Evolutionary conservation across 2,888 invertebrate species (phyloP).

Genomic region (Polia nebulosa): DNA sequence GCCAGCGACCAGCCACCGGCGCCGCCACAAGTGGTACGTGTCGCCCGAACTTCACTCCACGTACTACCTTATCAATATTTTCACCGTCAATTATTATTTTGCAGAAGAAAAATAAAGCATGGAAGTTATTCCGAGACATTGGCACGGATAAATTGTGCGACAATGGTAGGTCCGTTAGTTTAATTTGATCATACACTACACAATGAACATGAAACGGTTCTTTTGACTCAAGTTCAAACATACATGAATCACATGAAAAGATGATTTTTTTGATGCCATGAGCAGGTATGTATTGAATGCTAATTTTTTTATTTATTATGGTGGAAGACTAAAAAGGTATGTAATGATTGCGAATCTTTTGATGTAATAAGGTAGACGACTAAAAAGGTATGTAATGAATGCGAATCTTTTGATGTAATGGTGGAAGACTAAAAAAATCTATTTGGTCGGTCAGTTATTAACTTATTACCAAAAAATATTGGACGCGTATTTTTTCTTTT

Average conservation of each 20-base stretch:
- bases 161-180: conserved; percentile 48
- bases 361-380: too few species aligned
- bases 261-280: too few species aligned
- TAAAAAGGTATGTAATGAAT: too few species aligned
- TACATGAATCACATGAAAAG: not conserved
- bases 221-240: not conserved
- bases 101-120: conserved; percentile 55
- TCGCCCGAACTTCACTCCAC: not conserved
- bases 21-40: conserved; percentile 14
- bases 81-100: conserved; percentile 21
- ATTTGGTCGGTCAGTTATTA: too few species aligned
- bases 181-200: not conserved
- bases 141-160: conserved; percentile 50
- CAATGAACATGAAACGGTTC: not conserved
- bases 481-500: too few species aligned
- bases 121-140: conserved; percentile 59
- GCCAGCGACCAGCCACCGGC: not conserved
- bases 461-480: too few species aligned
- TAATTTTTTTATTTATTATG: too few species aligned
- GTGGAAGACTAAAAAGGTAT: too few species aligned
- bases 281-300: too few species aligned
- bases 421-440: too few species aligned
- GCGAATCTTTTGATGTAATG: too few species aligned
- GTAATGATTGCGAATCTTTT: too few species aligned
- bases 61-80: not conserved